Conservation (phyloP, 64 coral and sea anemone genomes). For the Porites lutea region DNA sequence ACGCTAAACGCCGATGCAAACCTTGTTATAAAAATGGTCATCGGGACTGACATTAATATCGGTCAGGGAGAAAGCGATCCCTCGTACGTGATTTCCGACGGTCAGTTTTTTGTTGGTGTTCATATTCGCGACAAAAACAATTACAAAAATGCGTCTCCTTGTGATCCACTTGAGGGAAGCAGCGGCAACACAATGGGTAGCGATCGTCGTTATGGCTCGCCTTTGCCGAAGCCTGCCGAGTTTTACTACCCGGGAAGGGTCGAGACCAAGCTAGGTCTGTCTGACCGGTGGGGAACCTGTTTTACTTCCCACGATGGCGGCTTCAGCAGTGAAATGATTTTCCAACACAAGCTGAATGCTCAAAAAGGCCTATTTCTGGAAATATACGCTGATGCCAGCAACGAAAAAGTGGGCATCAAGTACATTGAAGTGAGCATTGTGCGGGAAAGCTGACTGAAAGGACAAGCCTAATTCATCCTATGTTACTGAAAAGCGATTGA, state of each 20-base stretch:
- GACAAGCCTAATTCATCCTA: too few species aligned
- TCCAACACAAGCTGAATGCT: not conserved
- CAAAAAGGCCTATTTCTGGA: constrained; percentile 26
- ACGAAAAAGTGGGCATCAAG: constrained; percentile 26
- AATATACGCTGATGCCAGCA: not conserved
- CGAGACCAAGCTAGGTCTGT: not conserved
- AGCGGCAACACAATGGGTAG: not conserved
- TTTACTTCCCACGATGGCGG: constrained; percentile 5
- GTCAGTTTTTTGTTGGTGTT: not conserved
- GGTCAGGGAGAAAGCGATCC: not conserved
- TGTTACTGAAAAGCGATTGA: too few species aligned
- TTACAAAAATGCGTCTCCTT: not conserved
- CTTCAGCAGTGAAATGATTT: not conserved
- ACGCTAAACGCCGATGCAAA: not conserved
- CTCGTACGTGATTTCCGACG: constrained; percentile 11
- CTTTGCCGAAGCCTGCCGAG: not conserved
- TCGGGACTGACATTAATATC: constrained; percentile 3
- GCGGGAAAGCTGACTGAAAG: not conserved
- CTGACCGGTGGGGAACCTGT: constrained; percentile 48
- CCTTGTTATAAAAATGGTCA: constrained; percentile 18
- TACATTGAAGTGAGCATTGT: constrained; percentile 36
- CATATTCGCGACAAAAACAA: not conserved
- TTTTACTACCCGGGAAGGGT: constrained; percentile 13
- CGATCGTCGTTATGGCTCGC: not conserved
- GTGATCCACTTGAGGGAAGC: not conserved